Conservation (phyloP, 2,888 invertebrate genomes). For the Acheta domesticus region DNA sequence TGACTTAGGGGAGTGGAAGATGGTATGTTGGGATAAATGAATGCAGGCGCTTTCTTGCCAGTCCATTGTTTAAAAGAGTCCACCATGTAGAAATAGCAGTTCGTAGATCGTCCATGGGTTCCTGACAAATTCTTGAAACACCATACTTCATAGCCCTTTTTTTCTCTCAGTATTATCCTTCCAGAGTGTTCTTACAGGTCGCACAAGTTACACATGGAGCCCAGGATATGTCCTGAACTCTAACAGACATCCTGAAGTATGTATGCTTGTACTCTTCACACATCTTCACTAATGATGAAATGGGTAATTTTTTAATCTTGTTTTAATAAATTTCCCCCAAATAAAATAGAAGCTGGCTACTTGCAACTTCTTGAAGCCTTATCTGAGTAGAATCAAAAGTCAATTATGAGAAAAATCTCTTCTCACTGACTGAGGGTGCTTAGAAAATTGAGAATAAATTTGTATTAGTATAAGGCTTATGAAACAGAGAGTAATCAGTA, state of each 20-base stretch:
- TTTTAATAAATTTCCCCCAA: too few relatives aligned
- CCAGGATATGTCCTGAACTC: not conserved
- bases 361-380: not conserved
- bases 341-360: not conserved
- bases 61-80: not conserved
- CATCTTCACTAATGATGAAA: constrained; percentile 1
- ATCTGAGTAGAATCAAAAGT: not conserved
- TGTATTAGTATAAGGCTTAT: too few relatives aligned
- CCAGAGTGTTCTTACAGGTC: not conserved
- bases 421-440: not conserved
- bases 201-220: not conserved
- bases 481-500: too few relatives aligned
- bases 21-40: not conserved
- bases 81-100: not conserved
- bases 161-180: not conserved
- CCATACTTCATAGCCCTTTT: not conserved
- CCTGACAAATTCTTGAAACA: not conserved
- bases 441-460: too few relatives aligned
- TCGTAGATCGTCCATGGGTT: not conserved
- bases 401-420: not conserved
- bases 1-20: not conserved
- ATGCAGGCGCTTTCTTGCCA: not conserved
- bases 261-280: not conserved
- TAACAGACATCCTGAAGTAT: not conserved
- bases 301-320: not conserved